Evolutionary conservation across 2,888 invertebrate genomes (phyloP), one percentile per base, ranked within the genome.

Genomic region (Trissoscelio sp.): DNA sequence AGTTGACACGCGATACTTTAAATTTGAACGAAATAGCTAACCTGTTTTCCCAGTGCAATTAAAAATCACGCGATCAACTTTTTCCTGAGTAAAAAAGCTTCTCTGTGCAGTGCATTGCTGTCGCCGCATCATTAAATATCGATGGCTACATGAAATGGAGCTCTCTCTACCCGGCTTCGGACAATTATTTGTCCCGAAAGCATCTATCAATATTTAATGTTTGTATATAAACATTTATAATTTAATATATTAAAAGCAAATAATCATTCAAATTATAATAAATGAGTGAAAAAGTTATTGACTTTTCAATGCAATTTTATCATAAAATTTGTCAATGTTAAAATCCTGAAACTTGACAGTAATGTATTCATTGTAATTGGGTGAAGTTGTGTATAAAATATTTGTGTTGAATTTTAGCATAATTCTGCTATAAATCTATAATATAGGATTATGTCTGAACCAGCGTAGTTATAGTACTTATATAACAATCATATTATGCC

Each of bases 21-120:
- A 44, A 67, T 78, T 70, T 62, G 39, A 78, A 46, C 39, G 64
- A 64, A 55, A 18, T 37, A 16, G 28, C 37, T 53, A 77, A 58
- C 75, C 58, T 60, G 22, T 67, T 42, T 57, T 77, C 58, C 20
- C 51, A 31, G 9, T 24, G 62, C 37, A 62, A 77, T 67, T 60
- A 77, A 69, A 77, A 69, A 69, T 77, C 69, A 77, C 62, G 62
- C 46, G 69, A 69, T 69, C 48, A 46, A 57, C 14, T 67, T 77
- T 67, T 39, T 60, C 6, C 24, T n/a, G 42, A 34, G 60, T 31
- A 44, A 62, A 57, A 60, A 42, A 60, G 57, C 46, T 37, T 46
- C 12, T 73, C 55, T 55, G 11, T 6, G 20, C 22, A 7, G 31
- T 44, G n/a, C 34, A 44, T 28, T 48, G 31, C 51, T 62, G 73